Conservation (phyloP, 2,888 invertebrate species). For the Xestia c-nigrum region DNA sequence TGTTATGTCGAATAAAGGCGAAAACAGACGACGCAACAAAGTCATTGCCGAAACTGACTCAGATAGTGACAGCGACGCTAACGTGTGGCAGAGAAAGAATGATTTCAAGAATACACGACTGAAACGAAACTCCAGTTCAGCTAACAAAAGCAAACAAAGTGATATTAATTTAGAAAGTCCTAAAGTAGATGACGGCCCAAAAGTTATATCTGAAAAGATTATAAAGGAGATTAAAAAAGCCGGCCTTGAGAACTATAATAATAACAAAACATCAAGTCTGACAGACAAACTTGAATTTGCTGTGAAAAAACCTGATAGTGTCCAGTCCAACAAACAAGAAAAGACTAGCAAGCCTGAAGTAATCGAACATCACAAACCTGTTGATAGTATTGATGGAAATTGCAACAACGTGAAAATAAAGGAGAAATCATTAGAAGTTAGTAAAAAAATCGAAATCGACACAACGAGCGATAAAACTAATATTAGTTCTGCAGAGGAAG, state of each 20-base stretch:
- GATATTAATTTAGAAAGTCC: constrained; percentile 77
- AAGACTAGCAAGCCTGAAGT: constrained; percentile 67
- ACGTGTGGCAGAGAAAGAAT: constrained; percentile 85
- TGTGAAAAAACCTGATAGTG: constrained; percentile 67
- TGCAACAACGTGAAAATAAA: constrained; percentile 51
- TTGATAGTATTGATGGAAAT: constrained; percentile 47
- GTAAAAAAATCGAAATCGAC: constrained; percentile 63
- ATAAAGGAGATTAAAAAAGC: constrained; percentile 83
- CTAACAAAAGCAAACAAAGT: constrained; percentile 82
- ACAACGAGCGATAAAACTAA: constrained; percentile 69
- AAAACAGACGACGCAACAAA: constrained; percentile 88
- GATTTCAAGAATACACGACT: constrained; percentile 87
- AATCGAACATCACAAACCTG: constrained; percentile 64
- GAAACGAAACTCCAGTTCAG: constrained; percentile 85
- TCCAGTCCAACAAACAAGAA: constrained; percentile 66
- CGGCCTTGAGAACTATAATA: constrained; percentile 77
- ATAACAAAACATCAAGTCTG: constrained; percentile 63
- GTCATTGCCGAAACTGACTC: constrained; percentile 86
- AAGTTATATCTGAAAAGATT: constrained; percentile 80
- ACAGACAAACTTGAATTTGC: constrained; percentile 70
- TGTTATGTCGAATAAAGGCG: constrained; percentile 88
- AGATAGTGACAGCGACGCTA: constrained; percentile 83
- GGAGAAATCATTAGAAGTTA: constrained; percentile 64
- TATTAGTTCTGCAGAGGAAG: constrained; percentile 67
- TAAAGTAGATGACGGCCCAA: constrained; percentile 81